Percentiles rank a stretch among this genome's conserved stretches.
Evolutionary conservation across 1,140 invertebrate genomes (phyloP).

Genomic region (Drosophila bocqueti): DNA sequence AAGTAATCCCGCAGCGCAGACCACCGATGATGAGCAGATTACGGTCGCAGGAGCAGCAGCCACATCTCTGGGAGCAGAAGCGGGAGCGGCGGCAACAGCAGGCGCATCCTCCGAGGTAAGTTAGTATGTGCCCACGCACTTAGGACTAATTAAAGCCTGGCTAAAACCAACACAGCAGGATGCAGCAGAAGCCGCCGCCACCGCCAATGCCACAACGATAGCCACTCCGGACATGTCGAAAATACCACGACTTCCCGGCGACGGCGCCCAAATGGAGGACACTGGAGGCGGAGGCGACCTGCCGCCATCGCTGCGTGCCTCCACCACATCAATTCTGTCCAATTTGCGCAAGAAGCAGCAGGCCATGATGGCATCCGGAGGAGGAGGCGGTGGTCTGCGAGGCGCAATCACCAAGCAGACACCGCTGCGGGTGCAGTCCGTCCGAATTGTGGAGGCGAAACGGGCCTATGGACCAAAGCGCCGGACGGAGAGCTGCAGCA

Average conservation of each 20-base stretch:
- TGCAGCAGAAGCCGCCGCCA: conserved; percentile 19
- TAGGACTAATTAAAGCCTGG: conserved; percentile 72
- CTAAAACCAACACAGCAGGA: conserved; percentile 74
- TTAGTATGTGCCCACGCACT: conserved; percentile 61
- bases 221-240: conserved; percentile 79
- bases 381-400: conserved; percentile 18
- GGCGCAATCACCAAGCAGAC: conserved; percentile 64
- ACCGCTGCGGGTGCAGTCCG: conserved; percentile 78
- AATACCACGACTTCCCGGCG: conserved; percentile 86
- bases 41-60: conserved; percentile 44
- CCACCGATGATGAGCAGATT: conserved; percentile 72
- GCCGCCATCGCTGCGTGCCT: conserved; percentile 72
- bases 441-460: conserved; percentile 79
- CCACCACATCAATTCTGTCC: conserved; percentile 74
- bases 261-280: conserved; percentile 85
- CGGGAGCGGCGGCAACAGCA: conserved; percentile 2
- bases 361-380: conserved; percentile 46
- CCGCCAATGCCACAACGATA: conserved; percentile 18
- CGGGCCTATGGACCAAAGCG: conserved; percentile 73
- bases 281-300: conserved; percentile 49
- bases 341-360: conserved; percentile 76
- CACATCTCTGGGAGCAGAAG: conserved; percentile 9
- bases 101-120: conserved; percentile 59
- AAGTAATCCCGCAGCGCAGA: conserved; percentile 74
- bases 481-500: conserved; percentile 82